These are phyloP conservation scores for Agrochola macilenta DNA, from an alignment of 2,888 invertebrate genomes.

Conservation along the genomic window DNA sequence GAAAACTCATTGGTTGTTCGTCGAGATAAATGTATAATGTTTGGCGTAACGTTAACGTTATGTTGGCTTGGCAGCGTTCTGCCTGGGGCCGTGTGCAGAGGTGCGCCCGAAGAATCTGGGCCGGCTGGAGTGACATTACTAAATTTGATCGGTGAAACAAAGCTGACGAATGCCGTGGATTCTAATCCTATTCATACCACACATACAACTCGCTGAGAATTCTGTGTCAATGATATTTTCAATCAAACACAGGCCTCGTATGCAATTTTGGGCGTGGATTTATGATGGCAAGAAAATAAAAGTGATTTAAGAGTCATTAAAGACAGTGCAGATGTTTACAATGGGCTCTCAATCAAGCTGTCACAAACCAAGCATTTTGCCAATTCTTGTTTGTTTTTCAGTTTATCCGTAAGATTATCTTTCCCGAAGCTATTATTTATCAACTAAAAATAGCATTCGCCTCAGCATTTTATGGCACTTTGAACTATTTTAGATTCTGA, in stretches of 20 bases:
- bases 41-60: constrained; percentile 76
- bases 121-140: constrained; percentile 90
- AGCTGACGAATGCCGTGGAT: constrained; percentile 82
- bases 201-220: constrained; percentile 46
- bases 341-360: constrained; percentile 63
- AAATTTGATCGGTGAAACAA: constrained; percentile 88
- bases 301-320: constrained; percentile 45
- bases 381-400: constrained; percentile 63
- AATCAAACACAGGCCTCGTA: constrained; percentile 40
- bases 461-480: constrained; percentile 37
- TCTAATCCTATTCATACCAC: constrained; percentile 72
- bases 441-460: constrained; percentile 56
- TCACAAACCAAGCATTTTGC: constrained; percentile 58
- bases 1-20: constrained; percentile 81
- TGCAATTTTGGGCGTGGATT: constrained; percentile 46
- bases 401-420: constrained; percentile 64
- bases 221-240: constrained; percentile 64
- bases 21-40: constrained; percentile 83
- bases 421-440: constrained; percentile 55
- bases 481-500: constrained; percentile 41
- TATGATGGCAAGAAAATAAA: constrained; percentile 36
- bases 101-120: constrained; percentile 87
- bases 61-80: constrained; percentile 85
- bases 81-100: constrained; percentile 89
- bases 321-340: constrained; percentile 60